phyloP scores from a whole-genome alignment of 2,113 vertebrate genomes.

The Eublepharis macularius region DNA sequence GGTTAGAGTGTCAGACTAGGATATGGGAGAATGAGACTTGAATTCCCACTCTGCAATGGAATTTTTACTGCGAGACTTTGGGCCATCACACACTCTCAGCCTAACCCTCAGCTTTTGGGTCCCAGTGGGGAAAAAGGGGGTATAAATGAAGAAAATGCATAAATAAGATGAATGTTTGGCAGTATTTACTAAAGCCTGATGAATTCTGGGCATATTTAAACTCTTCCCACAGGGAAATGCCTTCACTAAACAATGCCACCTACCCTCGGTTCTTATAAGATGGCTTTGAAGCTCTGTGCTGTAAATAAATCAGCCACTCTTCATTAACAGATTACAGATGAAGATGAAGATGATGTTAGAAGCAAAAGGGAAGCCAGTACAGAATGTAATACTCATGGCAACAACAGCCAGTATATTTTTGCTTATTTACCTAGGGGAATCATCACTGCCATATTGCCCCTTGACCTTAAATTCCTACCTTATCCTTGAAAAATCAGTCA shows the following conservation, averaged over 20 bases:
- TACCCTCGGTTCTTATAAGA: neutral
- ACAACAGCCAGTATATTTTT: neutral
- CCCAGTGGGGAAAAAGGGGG: too few species aligned
- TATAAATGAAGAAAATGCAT: too few species aligned
- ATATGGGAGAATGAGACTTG: too few species aligned
- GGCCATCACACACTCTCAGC: too few species aligned
- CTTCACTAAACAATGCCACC: neutral
- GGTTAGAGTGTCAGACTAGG: too few species aligned
- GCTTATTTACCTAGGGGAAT: neutral
- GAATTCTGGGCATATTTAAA: neutral
- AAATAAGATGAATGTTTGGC: conserved; percentile 12
- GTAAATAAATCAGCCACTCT: neutral
- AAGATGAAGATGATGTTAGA: neutral
- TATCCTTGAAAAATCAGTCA: neutral
- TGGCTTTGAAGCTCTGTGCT: neutral
- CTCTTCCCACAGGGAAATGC: neutral
- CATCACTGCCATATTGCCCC: neutral
- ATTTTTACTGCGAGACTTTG: too few species aligned
- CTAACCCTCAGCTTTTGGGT: too few species aligned
- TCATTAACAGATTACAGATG: neutral
- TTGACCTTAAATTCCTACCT: neutral
- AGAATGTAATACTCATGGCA: neutral
- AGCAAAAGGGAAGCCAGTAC: neutral
- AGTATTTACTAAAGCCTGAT: conserved; percentile 3
- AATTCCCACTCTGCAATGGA: too few species aligned